Conservation (phyloP, 2,113 vertebrate species). For the Rostratula benghalensis region DNA sequence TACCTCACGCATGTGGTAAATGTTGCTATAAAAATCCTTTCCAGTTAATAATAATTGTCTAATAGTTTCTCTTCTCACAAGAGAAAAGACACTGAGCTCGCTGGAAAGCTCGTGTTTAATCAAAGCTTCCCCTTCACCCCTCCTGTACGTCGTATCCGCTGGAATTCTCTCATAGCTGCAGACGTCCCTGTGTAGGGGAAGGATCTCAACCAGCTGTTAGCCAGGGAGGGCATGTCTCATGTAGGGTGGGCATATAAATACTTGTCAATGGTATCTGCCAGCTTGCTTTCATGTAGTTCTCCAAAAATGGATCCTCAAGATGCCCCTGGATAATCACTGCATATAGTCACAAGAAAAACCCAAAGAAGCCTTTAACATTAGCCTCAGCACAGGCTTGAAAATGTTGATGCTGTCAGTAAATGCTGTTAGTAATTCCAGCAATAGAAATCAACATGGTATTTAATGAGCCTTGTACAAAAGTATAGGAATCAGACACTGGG, state of each 20-base stretch:
- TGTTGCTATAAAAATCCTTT: conserved; percentile 5
- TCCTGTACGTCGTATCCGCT: rapidly evolving
- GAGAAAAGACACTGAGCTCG: not conserved
- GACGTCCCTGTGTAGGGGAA: not conserved
- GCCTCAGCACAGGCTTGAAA: not conserved
- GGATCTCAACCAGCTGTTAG: not conserved
- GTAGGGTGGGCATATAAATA: not conserved
- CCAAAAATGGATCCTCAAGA: not conserved
- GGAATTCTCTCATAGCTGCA: not conserved
- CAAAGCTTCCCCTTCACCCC: not conserved
- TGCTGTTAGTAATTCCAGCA: not conserved
- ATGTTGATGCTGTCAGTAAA: not conserved
- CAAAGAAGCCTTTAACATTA: not conserved
- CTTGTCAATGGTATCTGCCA: not conserved
- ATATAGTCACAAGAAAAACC: not conserved
- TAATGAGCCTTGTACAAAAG: not conserved
- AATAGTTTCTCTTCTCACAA: not conserved
- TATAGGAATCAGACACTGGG: not conserved
- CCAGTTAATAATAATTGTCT: not conserved
- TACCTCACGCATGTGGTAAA: not conserved
- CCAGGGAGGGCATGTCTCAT: not conserved
- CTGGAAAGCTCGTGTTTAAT: not conserved
- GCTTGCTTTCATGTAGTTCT: not conserved
- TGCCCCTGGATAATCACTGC: not conserved
- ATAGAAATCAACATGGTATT: not conserved